Evolutionary conservation across 2,797 vertebrate species (phyloP).

Genomic region (Cossypha polioptera): DNA sequence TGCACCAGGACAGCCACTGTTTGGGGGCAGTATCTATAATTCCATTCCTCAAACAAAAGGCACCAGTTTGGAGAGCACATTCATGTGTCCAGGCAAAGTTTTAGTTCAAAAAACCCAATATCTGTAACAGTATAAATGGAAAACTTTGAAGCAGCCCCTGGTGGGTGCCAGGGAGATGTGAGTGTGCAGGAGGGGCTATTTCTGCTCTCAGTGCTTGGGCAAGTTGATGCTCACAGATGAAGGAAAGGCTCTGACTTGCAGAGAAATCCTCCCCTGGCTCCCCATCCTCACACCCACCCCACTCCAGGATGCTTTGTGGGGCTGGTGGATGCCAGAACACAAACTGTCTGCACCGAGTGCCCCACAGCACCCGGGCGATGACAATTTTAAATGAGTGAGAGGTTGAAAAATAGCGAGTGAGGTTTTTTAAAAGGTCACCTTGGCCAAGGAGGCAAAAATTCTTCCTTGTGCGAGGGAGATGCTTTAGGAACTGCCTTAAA

Average conservation of each 20-base stretch:
- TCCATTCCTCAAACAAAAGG: background rate
- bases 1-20: background rate
- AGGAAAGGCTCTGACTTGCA: background rate
- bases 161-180: background rate
- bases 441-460: slow-evolving; percentile 48
- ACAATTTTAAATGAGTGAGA: slow-evolving; percentile 36
- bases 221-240: background rate
- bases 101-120: background rate
- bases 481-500: slow-evolving; percentile 51
- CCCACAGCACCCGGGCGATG: rapidly evolving
- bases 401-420: slow-evolving; percentile 32
- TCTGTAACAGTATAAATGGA: background rate
- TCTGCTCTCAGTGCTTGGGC: background rate
- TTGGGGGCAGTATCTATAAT: background rate
- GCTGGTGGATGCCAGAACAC: background rate
- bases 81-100: rapidly evolving
- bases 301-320: background rate
- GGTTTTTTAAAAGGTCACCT: slow-evolving; percentile 39
- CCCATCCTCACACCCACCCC: background rate
- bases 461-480: background rate
- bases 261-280: background rate
- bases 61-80: rapidly evolving
- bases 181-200: background rate
- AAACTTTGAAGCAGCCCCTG: background rate
- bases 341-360: background rate